Evolutionary conservation across 2,797 vertebrate species (phyloP).

Genomic region (Cirrhinus molitorella): DNA sequence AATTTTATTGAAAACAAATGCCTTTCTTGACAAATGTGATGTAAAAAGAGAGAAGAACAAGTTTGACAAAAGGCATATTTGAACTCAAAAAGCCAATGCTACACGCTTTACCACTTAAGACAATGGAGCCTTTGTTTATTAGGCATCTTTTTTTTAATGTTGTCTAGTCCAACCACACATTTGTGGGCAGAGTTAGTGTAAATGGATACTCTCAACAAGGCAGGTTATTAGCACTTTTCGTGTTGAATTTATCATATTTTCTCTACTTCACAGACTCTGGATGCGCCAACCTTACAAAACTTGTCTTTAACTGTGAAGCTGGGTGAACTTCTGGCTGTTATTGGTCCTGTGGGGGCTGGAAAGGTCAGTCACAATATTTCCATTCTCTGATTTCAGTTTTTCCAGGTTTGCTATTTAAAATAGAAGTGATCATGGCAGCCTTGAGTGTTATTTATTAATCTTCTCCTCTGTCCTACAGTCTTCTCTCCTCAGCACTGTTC

Average conservation of each 20-base stretch:
- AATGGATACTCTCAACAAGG: too few species aligned
- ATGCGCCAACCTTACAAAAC: conserved; percentile 85
- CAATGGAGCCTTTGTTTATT: too few species aligned
- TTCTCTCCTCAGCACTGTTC: conserved; percentile 88
- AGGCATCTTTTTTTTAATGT: too few species aligned
- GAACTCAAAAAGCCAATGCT: too few species aligned
- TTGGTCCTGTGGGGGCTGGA: conserved; percentile 94
- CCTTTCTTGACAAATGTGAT: too few species aligned
- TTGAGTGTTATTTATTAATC: neutral
- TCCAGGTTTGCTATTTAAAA: neutral
- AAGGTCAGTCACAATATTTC: conserved; percentile 78
- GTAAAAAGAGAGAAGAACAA: too few species aligned
- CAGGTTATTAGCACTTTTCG: neutral
- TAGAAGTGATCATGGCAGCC: neutral
- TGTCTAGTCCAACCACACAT: too few species aligned
- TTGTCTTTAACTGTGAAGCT: conserved; percentile 85
- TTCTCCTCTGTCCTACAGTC: conserved; percentile 78
- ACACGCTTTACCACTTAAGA: too few species aligned
- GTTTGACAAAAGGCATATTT: too few species aligned
- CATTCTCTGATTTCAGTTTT: neutral
- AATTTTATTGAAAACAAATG: too few species aligned
- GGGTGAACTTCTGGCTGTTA: conserved; percentile 88
- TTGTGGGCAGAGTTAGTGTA: too few species aligned
- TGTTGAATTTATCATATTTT: neutral
- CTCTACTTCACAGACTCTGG: conserved; percentile 71